Evolutionary conservation across 1,140 invertebrate species (phyloP).

Genomic region (Drosophila jambulina): DNA sequence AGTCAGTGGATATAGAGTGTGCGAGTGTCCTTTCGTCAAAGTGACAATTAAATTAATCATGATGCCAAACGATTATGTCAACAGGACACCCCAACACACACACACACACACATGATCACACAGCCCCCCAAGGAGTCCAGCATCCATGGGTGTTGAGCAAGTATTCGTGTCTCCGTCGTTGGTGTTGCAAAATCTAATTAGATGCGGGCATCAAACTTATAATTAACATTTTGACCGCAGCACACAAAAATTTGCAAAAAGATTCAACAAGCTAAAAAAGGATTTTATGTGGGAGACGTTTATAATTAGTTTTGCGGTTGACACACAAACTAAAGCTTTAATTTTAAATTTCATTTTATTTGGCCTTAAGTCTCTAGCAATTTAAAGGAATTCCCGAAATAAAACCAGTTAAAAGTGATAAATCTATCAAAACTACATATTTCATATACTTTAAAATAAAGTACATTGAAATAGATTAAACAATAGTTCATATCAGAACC

Average conservation of each 20-base stretch:
- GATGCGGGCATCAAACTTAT: slow-evolving; percentile 71
- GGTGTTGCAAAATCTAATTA: slow-evolving; percentile 69
- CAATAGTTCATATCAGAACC: not conserved
- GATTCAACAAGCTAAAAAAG: slow-evolving; percentile 11
- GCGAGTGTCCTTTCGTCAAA: slow-evolving; percentile 65
- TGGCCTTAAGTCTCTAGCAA: not conserved
- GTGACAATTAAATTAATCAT: slow-evolving; percentile 84
- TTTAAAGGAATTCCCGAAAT: not conserved
- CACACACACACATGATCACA: slow-evolving; percentile 11
- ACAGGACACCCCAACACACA: slow-evolving; percentile 51
- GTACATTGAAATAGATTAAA: not conserved
- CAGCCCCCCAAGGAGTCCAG: slow-evolving; percentile 14
- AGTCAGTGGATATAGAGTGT: slow-evolving; percentile 3
- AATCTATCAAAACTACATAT: not conserved
- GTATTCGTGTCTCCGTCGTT: slow-evolving; percentile 16
- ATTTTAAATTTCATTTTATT: slow-evolving; percentile 9
- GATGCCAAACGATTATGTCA: slow-evolving; percentile 82
- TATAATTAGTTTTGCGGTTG: slow-evolving; percentile 77
- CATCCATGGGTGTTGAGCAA: slow-evolving; percentile 8
- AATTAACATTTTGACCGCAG: slow-evolving; percentile 79
- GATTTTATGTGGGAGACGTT: slow-evolving; percentile 48
- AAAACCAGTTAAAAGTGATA: not conserved
- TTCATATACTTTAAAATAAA: not conserved
- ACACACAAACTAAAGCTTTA: slow-evolving; percentile 41
- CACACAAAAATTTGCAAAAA: slow-evolving; percentile 47